Percentiles rank a stretch among this genome's conserved stretches.
These are phyloP conservation scores for Asobara japonica DNA, from an alignment of 1,140 invertebrate species.

Conservation along the genomic window DNA sequence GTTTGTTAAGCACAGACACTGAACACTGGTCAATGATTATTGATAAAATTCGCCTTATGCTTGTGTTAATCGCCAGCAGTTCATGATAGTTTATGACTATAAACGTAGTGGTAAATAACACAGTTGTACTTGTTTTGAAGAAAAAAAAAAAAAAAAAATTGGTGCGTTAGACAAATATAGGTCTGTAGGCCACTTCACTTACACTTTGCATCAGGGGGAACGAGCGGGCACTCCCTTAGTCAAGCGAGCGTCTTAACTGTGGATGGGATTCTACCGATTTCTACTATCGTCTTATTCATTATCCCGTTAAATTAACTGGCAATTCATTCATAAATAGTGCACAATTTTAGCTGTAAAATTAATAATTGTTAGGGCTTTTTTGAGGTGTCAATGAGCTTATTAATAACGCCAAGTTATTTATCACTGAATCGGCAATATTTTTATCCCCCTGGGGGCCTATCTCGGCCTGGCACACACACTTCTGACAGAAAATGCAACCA, in stretches of 20 bases:
- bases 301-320: neutral
- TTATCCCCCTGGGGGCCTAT: conserved; percentile 1
- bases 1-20: neutral
- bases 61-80: conserved; percentile 1
- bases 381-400: neutral
- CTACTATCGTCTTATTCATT: neutral
- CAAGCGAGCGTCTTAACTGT: conserved; percentile 60
- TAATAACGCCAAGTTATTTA: neutral
- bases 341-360: neutral
- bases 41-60: neutral
- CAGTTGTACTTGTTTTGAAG: neutral
- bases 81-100: neutral
- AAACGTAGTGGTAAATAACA: conserved; percentile 7
- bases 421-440: neutral
- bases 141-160: conserved; percentile 36
- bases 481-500: conserved; percentile 17
- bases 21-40: neutral
- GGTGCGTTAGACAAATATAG: conserved; percentile 71
- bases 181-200: conserved; percentile 78
- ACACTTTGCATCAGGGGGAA: conserved; percentile 68
- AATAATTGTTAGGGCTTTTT: too few relatives aligned
- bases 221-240: conserved; percentile 58
- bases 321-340: too few relatives aligned
- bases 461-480: conserved; percentile 7
- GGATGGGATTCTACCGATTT: conserved; percentile 36